A percentile compares a stretch with the other conserved stretches of the same genome.
Conservation (phyloP, 2,888 invertebrate species). For the Hofmannophila pseudospretella region DNA sequence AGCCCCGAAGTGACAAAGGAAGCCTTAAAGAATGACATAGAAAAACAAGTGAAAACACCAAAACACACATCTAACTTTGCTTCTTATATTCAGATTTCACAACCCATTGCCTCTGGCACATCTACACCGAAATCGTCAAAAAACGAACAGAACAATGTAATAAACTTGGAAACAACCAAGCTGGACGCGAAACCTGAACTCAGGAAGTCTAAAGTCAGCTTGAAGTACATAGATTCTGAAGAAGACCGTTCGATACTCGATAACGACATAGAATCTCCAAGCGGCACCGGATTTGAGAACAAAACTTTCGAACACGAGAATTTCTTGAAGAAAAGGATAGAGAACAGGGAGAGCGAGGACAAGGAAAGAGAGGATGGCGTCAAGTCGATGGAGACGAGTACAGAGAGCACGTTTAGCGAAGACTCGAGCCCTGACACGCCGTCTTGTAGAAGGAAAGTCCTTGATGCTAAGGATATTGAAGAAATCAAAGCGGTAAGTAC, state of each 20-base stretch:
- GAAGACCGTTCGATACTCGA: constrained; percentile 52
- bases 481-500: constrained; percentile 62
- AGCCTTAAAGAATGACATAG: constrained; percentile 52
- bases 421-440: constrained; percentile 63
- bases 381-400: constrained; percentile 68
- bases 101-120: constrained; percentile 66
- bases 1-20: constrained; percentile 44
- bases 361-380: constrained; percentile 45
- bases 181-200: constrained; percentile 31
- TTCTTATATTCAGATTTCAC: constrained; percentile 78
- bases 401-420: constrained; percentile 66
- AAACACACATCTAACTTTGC: constrained; percentile 79
- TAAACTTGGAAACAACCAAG: constrained; percentile 32
- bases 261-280: constrained; percentile 66
- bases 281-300: constrained; percentile 69
- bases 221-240: constrained; percentile 61
- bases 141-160: constrained; percentile 33
- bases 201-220: constrained; percentile 39
- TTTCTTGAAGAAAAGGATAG: constrained; percentile 62
- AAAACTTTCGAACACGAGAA: constrained; percentile 71
- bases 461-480: constrained; percentile 55
- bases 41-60: constrained; percentile 64
- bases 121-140: constrained; percentile 34
- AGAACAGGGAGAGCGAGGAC: constrained; percentile 50
- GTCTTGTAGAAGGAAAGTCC: constrained; percentile 47